Conservation (phyloP, 2,113 vertebrate genomes). For the Dunckerocampus dactyliophorus region DNA sequence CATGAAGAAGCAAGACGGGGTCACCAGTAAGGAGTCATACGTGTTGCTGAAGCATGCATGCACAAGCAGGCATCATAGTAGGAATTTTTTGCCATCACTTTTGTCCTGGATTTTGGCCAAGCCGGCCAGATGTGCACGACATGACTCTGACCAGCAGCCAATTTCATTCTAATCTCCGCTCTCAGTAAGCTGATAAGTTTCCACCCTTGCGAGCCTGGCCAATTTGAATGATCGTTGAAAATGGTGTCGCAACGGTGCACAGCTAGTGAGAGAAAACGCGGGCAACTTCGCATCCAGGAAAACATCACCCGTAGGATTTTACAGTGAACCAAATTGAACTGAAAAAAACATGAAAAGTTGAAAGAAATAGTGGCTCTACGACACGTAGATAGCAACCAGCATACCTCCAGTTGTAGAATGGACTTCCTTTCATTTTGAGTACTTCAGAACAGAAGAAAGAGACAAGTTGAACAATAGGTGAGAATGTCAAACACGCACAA, state of each 20-base stretch:
- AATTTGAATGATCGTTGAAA: slow-evolving; percentile 38
- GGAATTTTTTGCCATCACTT: slow-evolving; percentile 35
- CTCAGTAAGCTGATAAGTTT: slow-evolving; percentile 43
- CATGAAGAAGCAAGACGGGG: neutral
- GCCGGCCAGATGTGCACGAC: slow-evolving; percentile 53
- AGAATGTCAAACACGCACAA: slow-evolving; percentile 24
- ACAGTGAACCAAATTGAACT: neutral
- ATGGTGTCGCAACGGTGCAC: neutral
- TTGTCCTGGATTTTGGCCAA: slow-evolving; percentile 33
- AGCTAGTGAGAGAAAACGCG: neutral
- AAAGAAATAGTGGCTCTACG: slow-evolving; percentile 53
- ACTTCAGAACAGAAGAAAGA: slow-evolving; percentile 69
- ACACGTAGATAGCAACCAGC: slow-evolving; percentile 61
- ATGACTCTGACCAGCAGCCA: slow-evolving; percentile 58
- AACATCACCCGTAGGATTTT: slow-evolving; percentile 7
- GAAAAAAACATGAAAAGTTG: slow-evolving; percentile 23
- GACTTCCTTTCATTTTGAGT: slow-evolving; percentile 74
- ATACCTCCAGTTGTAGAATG: slow-evolving; percentile 72
- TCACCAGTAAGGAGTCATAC: slow-evolving; percentile 14
- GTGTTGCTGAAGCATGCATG: slow-evolving; percentile 54
- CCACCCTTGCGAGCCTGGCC: slow-evolving; percentile 42
- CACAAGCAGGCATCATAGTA: slow-evolving; percentile 48
- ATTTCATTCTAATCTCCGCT: slow-evolving; percentile 57
- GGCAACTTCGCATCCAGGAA: neutral
- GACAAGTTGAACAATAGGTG: slow-evolving; percentile 50